phyloP scores from a whole-genome alignment of 2,797 vertebrate genomes.

The Philypnodon macrostomus region DNA sequence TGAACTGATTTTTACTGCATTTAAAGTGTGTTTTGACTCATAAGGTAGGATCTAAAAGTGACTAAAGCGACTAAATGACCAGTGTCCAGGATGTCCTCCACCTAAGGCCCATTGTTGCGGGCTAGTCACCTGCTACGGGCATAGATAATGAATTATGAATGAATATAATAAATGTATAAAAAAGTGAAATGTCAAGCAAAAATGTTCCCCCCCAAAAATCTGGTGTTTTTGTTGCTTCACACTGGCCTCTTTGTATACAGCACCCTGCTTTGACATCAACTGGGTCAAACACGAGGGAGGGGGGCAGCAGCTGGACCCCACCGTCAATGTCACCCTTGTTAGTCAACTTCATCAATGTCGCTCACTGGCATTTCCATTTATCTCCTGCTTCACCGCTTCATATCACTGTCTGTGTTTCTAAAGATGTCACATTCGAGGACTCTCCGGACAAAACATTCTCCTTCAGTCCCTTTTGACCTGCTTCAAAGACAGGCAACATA shows the following conservation, averaged over 20 bases:
- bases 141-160: too few relatives aligned
- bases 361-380: constrained; percentile 54
- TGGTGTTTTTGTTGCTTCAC: constrained; percentile 62
- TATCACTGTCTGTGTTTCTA: constrained; percentile 31
- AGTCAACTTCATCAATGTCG: constrained; percentile 76
- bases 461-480: constrained; percentile 3
- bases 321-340: constrained; percentile 81
- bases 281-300: constrained; percentile 70
- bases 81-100: too few relatives aligned
- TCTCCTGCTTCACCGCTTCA: constrained; percentile 46
- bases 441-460: constrained; percentile 9
- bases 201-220: constrained; percentile 42
- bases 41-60: too few relatives aligned
- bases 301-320: constrained; percentile 75
- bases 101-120: too few relatives aligned
- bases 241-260: constrained; percentile 71
- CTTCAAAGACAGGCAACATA: constrained; percentile 9
- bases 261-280: constrained; percentile 75
- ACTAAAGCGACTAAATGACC: too few relatives aligned
- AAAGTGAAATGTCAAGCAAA: constrained; percentile 3
- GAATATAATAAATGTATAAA: too few relatives aligned
- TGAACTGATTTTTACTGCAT: too few relatives aligned
- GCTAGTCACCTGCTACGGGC: too few relatives aligned
- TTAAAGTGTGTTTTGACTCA: too few relatives aligned
- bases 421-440: constrained; percentile 18